Percentiles rank a stretch among this genome's conserved stretches.
Evolutionary conservation across 1,140 invertebrate genomes (phyloP).

Genomic region (Cyrtorhinus lividipennis): DNA sequence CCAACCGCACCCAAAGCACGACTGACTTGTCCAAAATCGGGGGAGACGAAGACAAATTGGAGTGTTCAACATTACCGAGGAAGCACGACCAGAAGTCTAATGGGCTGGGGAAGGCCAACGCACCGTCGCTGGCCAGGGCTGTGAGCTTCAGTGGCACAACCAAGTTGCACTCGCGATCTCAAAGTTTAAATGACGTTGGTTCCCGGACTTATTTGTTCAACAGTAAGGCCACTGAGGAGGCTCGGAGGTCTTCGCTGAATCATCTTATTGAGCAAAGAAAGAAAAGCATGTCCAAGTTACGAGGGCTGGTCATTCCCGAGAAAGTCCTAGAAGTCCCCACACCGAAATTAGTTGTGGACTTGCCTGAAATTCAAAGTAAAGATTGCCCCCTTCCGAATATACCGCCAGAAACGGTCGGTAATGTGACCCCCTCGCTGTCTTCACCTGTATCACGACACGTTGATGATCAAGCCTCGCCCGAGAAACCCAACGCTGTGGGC

Average conservation of each 20-base stretch:
- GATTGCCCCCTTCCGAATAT: conserved; percentile 26
- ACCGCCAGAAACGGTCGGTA: conserved; percentile 10
- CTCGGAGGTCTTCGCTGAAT: conserved; percentile 40
- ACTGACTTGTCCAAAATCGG: conserved; percentile 27
- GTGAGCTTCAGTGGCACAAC: conserved; percentile 22
- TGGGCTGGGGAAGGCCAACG: neutral
- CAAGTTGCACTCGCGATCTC: conserved; percentile 26
- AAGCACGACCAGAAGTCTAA: conserved; percentile 17
- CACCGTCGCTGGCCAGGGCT: conserved; percentile 17
- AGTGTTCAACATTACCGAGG: conserved; percentile 27
- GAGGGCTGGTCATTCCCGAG: conserved; percentile 74
- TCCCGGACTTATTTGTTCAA: neutral
- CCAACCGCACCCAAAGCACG: conserved; percentile 29
- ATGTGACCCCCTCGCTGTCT: conserved; percentile 15
- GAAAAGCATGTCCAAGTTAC: conserved; percentile 63
- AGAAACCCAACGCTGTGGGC: neutral
- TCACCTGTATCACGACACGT: conserved; percentile 20
- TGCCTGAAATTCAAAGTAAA: conserved; percentile 67
- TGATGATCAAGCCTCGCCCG: neutral
- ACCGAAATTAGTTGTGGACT: conserved; percentile 40
- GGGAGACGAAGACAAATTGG: conserved; percentile 28
- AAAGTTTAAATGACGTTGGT: conserved; percentile 27
- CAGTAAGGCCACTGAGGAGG: conserved; percentile 17
- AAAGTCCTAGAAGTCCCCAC: conserved; percentile 36
- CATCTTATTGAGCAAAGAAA: conserved; percentile 61